Percentiles rank a stretch among this genome's conserved stretches.
Evolutionary conservation across 2,888 invertebrate species (phyloP).

Genomic region (Scaeva pyrastri): DNA sequence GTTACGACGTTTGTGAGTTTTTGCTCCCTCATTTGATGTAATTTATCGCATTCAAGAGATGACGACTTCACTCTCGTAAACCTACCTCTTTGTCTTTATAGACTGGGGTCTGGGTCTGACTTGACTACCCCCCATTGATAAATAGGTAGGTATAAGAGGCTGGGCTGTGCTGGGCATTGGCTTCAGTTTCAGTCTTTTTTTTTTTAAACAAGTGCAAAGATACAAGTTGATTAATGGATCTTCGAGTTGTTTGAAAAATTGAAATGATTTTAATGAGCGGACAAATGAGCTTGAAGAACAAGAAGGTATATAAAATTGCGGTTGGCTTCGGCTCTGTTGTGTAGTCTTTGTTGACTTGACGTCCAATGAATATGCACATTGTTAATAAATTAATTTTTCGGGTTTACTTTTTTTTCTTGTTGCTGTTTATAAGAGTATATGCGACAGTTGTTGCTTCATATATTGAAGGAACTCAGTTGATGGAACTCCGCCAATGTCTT

Average conservation of each 20-base stretch:
- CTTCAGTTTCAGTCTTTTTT: no score
- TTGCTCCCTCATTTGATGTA: constrained; percentile 47
- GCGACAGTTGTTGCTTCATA: constrained; percentile 53
- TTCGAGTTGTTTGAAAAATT: constrained; percentile 70
- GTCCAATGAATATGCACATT: constrained; percentile 55
- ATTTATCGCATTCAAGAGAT: constrained; percentile 62
- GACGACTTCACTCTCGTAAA: constrained; percentile 8
- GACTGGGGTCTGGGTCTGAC: background rate
- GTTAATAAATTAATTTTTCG: constrained; percentile 65
- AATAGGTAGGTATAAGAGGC: background rate
- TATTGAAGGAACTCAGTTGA: background rate
- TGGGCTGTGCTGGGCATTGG: background rate
- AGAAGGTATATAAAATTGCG: constrained; percentile 62
- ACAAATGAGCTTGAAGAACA: constrained; percentile 69
- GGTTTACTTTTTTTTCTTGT: constrained; percentile 35
- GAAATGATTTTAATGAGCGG: constrained; percentile 74
- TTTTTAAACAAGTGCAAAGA: constrained; percentile 42
- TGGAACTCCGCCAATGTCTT: background rate
- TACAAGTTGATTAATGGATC: constrained; percentile 75
- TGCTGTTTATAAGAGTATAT: no score
- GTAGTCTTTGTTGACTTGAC: constrained; percentile 2
- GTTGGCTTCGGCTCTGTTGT: constrained; percentile 22
- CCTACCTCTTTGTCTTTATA: background rate
- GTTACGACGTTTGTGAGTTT: constrained; percentile 16
- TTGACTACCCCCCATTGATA: constrained; percentile 8